Evolutionary conservation across 2,888 invertebrate species (phyloP), one percentile per base, ranked within the genome.

Genomic region (Sisyra terminalis): DNA sequence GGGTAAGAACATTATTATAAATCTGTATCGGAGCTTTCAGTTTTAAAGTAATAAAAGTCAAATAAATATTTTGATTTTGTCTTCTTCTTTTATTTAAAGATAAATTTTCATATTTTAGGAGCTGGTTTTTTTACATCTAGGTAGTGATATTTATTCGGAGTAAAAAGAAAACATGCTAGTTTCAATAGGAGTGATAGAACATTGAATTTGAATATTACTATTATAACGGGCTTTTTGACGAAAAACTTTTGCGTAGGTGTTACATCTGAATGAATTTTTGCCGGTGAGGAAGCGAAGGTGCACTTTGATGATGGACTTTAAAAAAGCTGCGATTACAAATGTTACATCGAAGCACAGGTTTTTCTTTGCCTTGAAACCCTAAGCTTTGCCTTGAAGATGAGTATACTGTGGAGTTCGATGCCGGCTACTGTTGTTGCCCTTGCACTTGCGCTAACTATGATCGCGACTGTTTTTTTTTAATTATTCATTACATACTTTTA

Each of bases 161-260:
- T n/a, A n/a, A n/a, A n/a, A n/a, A n/a, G n/a, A n/a, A n/a, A n/a
- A n/a, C n/a, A n/a, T n/a, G n/a, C n/a, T n/a, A n/a, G n/a, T n/a
- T n/a, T n/a, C n/a, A n/a, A n/a, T n/a, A n/a, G n/a, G n/a, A n/a
- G n/a, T n/a, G n/a, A n/a, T n/a, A n/a, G n/a, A n/a, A n/a, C n/a
- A n/a, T n/a, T n/a, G n/a, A n/a, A n/a, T n/a, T n/a, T n/a, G n/a
- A n/a, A n/a, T n/a, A n/a, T n/a, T n/a, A n/a, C n/a, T n/a, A n/a
- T n/a, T n/a, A n/a, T n/a, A n/a, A n/a, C n/a, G 90, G 50, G 90
- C 90, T 64, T 90, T 90, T 64, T 90, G 90, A 48, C 90, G 71
- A 66, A 90, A 90, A 46, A 89, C 86, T 61, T 90, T 90, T 44
- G 86, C 84, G 63, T 89, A 90, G 31, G 86, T 85, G 55, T 90